Conservation (phyloP, 2,113 vertebrate genomes). For the Sakesphorus luctuosus region DNA sequence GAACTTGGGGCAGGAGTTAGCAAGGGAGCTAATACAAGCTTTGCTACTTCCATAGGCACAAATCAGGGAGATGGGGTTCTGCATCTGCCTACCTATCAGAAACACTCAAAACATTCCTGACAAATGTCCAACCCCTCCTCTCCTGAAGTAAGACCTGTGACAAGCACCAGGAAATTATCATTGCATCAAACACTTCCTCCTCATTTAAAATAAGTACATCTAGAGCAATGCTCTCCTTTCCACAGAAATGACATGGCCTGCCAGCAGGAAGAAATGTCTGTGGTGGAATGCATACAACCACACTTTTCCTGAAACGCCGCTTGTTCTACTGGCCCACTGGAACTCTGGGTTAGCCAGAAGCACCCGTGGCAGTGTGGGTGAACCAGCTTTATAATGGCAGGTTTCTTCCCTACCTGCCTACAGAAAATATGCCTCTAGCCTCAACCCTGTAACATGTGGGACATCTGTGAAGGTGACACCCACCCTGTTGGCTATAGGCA, state of each 20-base stretch:
- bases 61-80: not conserved
- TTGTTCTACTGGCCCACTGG: not conserved
- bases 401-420: not conserved
- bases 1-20: not conserved
- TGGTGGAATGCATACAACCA: not conserved
- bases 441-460: not conserved
- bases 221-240: not conserved
- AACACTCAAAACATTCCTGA: not conserved
- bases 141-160: not conserved
- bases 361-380: fast-evolving
- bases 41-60: not conserved
- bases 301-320: not conserved
- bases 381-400: not conserved
- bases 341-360: not conserved
- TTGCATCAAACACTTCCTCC: not conserved
- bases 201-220: not conserved
- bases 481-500: not conserved
- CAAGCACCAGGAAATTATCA: not conserved
- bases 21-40: not conserved
- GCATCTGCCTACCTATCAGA: not conserved
- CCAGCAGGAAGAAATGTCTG: not conserved
- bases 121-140: not conserved
- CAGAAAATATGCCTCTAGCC: not conserved
- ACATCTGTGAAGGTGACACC: slow-evolving; percentile 1
- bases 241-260: not conserved